A percentile compares a stretch with the other conserved stretches of the same genome.
Conservation (phyloP, 2,888 invertebrate genomes). For the Kuschelorhynchus macadamiae region DNA sequence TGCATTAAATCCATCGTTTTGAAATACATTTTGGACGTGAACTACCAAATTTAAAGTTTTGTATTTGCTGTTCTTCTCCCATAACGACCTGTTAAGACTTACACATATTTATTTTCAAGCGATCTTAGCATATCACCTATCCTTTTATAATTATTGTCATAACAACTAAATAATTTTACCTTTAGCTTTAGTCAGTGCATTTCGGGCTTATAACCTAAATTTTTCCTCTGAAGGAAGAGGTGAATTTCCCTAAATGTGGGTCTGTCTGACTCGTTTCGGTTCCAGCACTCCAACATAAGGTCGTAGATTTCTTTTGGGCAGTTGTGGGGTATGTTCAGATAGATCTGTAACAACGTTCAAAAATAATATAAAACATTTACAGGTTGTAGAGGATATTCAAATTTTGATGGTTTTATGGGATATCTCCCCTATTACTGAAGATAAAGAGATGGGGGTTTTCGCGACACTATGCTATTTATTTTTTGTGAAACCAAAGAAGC, state of each 20-base stretch:
- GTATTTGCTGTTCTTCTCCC: slow-evolving; percentile 1
- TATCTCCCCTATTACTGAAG: no score
- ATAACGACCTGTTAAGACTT: neutral
- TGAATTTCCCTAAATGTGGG: slow-evolving; percentile 89
- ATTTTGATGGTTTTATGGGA: no score
- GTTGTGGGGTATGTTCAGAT: slow-evolving; percentile 80
- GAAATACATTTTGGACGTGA: no score
- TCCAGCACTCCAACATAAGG: slow-evolving; percentile 90
- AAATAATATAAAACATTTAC: neutral
- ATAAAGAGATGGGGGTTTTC: no score
- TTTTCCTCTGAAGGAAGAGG: slow-evolving; percentile 85
- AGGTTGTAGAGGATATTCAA: no score
- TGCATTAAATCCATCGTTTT: no score
- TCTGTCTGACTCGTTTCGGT: slow-evolving; percentile 81
- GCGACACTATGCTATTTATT: no score
- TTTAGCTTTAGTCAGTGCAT: slow-evolving; percentile 62
- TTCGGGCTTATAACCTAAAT: slow-evolving; percentile 72
- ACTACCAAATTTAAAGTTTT: no score
- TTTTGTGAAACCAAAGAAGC: no score
- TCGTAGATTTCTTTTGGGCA: slow-evolving; percentile 90
- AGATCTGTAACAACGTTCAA: slow-evolving; percentile 65
- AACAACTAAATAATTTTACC: slow-evolving; percentile 54
- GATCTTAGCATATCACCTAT: slow-evolving; percentile 59
- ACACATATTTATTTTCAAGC: slow-evolving; percentile 6
- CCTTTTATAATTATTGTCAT: slow-evolving; percentile 61